These are phyloP conservation scores for Thera obeliscata DNA, from an alignment of 2,888 invertebrate species.

Conservation along the genomic window DNA sequence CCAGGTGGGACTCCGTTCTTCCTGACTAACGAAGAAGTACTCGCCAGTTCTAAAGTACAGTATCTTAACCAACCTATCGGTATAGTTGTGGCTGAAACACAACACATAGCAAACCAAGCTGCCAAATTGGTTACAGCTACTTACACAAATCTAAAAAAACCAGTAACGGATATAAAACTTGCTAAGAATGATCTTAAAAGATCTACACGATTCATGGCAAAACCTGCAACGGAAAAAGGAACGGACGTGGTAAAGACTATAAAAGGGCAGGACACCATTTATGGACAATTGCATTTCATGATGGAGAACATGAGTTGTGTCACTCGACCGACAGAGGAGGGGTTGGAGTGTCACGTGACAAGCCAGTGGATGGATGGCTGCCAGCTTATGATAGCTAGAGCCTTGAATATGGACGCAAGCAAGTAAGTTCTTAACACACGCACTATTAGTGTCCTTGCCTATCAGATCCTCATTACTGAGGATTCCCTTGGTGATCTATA, in stretches of 20 bases:
- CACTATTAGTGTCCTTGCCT: too few species aligned
- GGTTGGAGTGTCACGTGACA: constrained; percentile 85
- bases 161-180: constrained; percentile 54
- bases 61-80: constrained; percentile 65
- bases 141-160: constrained; percentile 72
- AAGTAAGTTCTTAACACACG: constrained; percentile 68
- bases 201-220: constrained; percentile 41
- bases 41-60: constrained; percentile 68
- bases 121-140: constrained; percentile 82
- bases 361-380: constrained; percentile 86
- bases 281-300: constrained; percentile 88
- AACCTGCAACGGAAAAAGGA: constrained; percentile 57
- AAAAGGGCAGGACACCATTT: constrained; percentile 79
- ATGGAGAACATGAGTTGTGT: constrained; percentile 89
- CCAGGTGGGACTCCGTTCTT: constrained; percentile 45
- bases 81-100: constrained; percentile 84
- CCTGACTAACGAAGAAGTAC: constrained; percentile 62
- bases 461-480: too few species aligned
- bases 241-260: constrained; percentile 70
- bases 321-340: constrained; percentile 87
- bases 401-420: constrained; percentile 83
- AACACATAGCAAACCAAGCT: constrained; percentile 81
- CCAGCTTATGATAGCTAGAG: constrained; percentile 80
- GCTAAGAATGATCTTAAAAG: constrained; percentile 54
- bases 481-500: too few species aligned